Evolutionary conservation across 2,113 vertebrate species (phyloP).

Genomic region (Saccopteryx bilineata): DNA sequence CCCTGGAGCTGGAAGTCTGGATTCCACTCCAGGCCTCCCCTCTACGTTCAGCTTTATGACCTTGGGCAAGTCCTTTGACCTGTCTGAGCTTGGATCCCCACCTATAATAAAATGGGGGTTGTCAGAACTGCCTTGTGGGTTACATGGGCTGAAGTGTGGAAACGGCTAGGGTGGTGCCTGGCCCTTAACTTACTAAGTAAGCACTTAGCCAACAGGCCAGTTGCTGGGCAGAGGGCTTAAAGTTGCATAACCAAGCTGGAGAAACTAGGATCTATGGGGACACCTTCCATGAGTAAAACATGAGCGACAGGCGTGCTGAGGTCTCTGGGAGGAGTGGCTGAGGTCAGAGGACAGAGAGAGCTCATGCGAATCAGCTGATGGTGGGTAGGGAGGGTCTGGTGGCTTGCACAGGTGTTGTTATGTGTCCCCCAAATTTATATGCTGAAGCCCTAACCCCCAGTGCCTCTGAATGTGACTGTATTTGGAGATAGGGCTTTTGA

Average conservation of each 20-base stretch:
- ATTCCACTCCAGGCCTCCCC: fast-evolving
- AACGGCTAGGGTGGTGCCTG: fast-evolving
- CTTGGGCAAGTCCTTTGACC: neutral
- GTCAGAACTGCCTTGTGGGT: neutral
- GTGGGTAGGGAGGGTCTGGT: fast-evolving
- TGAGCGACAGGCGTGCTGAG: neutral
- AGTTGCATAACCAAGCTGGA: neutral
- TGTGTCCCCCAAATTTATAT: no score
- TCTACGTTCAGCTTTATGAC: neutral
- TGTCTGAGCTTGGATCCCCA: neutral
- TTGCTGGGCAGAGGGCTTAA: neutral
- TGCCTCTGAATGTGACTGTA: neutral
- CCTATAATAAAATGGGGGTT: fast-evolving
- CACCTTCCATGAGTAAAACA: neutral
- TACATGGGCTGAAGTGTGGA: neutral
- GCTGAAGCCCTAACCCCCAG: neutral
- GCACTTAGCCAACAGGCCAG: neutral
- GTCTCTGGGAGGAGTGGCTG: neutral
- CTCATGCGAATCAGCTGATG: fast-evolving
- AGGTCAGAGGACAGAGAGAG: neutral
- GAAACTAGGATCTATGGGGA: neutral
- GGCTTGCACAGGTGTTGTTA: neutral
- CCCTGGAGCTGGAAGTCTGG: neutral
- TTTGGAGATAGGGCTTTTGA: neutral
- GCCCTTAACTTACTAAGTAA: neutral